Conservation (phyloP, 2,113 vertebrate genomes). For the Bos taurus region ARS-UCD2.0 NC_037354.1:40940501-40941000, state of each 20-base stretch:
- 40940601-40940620: neutral
- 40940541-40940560: neutral
- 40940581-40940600: neutral
- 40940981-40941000: neutral
- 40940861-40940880: neutral
- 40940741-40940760: neutral
- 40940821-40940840: neutral
- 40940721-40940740: neutral
- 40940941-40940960: slow-evolving; percentile 10
- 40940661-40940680: neutral
- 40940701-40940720: neutral
- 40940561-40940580: neutral
- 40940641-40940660: neutral
- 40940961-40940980: neutral
- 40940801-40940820: neutral
- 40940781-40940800: neutral
- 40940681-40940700: neutral
- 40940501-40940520: neutral
- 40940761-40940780: slow-evolving; percentile 5
- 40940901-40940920: slow-evolving; percentile 12
- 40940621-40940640: neutral
- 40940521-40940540: neutral
- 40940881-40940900: neutral
- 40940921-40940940: neutral
- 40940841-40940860: neutral